Conservation (phyloP, 2,797 vertebrate species). For the Nannoperca australis region DNA sequence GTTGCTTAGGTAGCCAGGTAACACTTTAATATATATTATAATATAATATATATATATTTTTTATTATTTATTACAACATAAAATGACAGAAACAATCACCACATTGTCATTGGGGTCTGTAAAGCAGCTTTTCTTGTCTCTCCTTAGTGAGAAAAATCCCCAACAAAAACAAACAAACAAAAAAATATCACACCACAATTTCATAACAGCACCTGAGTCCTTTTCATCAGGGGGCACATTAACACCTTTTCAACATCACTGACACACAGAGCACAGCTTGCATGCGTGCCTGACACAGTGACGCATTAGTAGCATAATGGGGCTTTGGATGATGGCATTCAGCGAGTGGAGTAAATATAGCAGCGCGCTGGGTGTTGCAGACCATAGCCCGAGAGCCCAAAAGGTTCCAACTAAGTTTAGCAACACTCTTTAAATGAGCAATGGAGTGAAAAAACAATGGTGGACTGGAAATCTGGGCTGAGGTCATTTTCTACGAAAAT, state of each 20-base stretch:
- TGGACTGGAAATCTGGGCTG: neutral
- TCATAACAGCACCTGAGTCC: constrained; percentile 37
- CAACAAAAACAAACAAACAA: too few relatives aligned
- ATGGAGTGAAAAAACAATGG: constrained; percentile 4
- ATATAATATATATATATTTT: neutral
- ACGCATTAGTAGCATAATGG: constrained; percentile 52
- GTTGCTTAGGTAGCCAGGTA: neutral
- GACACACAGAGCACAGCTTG: constrained; percentile 64
- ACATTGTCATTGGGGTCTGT: neutral
- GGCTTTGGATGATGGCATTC: constrained; percentile 43
- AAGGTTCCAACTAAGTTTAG: constrained; percentile 39
- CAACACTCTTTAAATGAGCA: neutral
- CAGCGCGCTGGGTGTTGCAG: constrained; percentile 23
- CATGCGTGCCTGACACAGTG: constrained; percentile 46
- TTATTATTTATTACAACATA: neutral
- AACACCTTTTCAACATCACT: constrained; percentile 57
- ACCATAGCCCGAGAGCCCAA: constrained; percentile 22
- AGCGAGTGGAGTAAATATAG: constrained; percentile 64
- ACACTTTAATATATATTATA: too few relatives aligned
- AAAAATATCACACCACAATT: constrained; percentile 10
- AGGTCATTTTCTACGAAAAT: constrained; percentile 9
- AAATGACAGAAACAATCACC: neutral
- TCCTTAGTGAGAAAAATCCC: neutral
- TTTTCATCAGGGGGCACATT: constrained; percentile 51
- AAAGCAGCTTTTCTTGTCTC: neutral